Evolutionary conservation across 2,888 invertebrate genomes (phyloP), one percentile per base, ranked within the genome.

Genomic region (Aspidiotus destructor): DNA sequence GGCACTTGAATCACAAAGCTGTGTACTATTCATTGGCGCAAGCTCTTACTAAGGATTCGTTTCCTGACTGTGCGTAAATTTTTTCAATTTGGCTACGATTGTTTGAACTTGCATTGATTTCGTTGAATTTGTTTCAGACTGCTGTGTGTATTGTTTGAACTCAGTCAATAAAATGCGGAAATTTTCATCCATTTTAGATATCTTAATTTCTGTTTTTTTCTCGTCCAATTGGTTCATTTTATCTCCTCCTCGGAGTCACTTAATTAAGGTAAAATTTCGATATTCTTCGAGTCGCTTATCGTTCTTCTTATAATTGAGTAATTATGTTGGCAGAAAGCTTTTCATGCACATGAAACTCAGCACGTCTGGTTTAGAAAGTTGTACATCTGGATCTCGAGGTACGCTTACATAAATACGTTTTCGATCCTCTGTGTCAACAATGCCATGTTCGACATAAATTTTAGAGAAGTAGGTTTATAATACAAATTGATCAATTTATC

Each of bases 311-410:
- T 28, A 40, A 41, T 11, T 15, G 40, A 10, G 8, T 28, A 3
- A 15, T 60, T 17, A 40, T 60, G 11, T 17, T 77, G 79, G 71
- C 75, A 87, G 76, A 79, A 81, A 72, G 94, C 95, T 6, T 95
- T 97, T 94, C 81, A 82, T 72, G 83, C 84, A 68, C 95, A 98
- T 77, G 79, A 82, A 73, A 92, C 93, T n/a, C 98, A 99, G 78
- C 85, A 92, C 80, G 85, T 92, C 53, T 99, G 98, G 98, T 98
- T 92, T 79, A 84, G 98, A 69, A 84, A 85, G 76, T 80, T 98
- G 6, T 98, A 95, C 76, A 85, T 97, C 74, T 76, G 84, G 55
- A 89, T 93, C 79, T 95, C 95, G 13, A 84, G 94, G 68, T 97
- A 96, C 77, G 87, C 92, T 80, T 81, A 91, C 73, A 87, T 97